Conservation (phyloP, 2,888 invertebrate genomes). For the Drosophila kuntzei region DNA sequence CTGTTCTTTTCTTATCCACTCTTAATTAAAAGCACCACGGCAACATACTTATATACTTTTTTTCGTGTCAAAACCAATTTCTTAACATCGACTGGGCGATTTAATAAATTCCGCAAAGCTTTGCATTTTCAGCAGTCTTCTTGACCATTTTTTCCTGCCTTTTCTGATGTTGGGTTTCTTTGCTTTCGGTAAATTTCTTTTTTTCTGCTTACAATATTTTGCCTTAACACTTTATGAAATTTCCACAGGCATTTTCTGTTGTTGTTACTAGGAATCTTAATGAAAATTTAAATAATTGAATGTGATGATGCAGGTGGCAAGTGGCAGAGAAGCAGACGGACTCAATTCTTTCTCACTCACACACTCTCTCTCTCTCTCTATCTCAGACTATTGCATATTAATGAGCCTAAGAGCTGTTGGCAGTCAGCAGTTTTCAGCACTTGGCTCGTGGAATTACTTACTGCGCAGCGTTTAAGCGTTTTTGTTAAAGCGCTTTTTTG, state of each 20-base stretch:
- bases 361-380: not conserved
- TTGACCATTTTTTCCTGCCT: conserved; percentile 50
- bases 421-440: conserved; percentile 50
- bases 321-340: conserved; percentile 15
- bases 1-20: not conserved
- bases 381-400: conserved; percentile 71
- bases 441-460: conserved; percentile 35
- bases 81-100: conserved; percentile 64
- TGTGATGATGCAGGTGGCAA: conserved; percentile 29
- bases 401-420: conserved; percentile 60
- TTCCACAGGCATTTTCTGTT: conserved; percentile 38
- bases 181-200: conserved; percentile 4
- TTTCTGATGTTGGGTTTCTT: conserved; percentile 3
- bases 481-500: conserved; percentile 60
- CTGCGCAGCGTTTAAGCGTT: conserved; percentile 54
- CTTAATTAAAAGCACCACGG: conserved; percentile 24
- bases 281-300: conserved; percentile 82
- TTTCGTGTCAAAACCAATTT: conserved; percentile 70
- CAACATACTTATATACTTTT: conserved; percentile 5
- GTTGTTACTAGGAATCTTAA: conserved; percentile 62
- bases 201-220: conserved; percentile 30
- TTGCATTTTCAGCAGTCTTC: conserved; percentile 71
- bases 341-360: not conserved
- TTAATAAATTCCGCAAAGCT: conserved; percentile 77
- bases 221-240: conserved; percentile 73